Conservation (phyloP, 2,797 vertebrate species). For the Crax fasciolata region DNA sequence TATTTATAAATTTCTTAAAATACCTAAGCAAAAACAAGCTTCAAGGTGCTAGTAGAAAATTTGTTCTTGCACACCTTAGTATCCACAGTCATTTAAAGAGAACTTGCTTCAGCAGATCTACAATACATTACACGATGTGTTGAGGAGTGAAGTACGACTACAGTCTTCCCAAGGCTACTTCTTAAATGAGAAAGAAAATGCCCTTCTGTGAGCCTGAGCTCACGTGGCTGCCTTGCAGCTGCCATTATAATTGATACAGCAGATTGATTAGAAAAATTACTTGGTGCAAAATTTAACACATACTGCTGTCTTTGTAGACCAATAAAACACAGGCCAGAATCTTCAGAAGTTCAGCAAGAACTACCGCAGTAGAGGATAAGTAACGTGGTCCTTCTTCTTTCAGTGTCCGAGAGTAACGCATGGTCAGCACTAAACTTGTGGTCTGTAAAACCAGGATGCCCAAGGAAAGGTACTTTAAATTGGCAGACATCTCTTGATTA, state of each 20-base stretch:
- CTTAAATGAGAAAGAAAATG: conserved; percentile 1
- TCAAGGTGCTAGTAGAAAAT: neutral
- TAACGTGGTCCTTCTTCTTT: conserved; percentile 96
- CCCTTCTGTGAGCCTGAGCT: conserved; percentile 20
- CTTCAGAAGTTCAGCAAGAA: conserved; percentile 95
- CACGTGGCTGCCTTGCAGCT: conserved; percentile 54
- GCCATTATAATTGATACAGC: conserved; percentile 13
- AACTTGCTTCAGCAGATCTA: neutral
- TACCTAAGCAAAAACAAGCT: neutral
- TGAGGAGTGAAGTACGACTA: neutral
- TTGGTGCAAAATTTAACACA: conserved; percentile 68
- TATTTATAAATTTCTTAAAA: neutral
- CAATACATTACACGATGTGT: fast-evolving
- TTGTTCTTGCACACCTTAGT: neutral
- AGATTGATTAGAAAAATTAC: conserved; percentile 53
- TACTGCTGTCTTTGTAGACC: conserved; percentile 93
- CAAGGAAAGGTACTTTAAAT: conserved; percentile 96
- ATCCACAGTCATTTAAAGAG: neutral
- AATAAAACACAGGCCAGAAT: conserved; percentile 92
- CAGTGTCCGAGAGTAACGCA: conserved; percentile 97
- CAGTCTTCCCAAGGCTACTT: neutral
- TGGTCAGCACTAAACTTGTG: conserved; percentile 96
- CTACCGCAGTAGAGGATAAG: conserved; percentile 96
- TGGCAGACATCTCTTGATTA: conserved; percentile 84
- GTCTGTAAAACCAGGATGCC: conserved; percentile 98